A percentile compares a stretch with the other conserved stretches of the same genome.
Evolutionary conservation across 2,888 invertebrate species (phyloP).

Genomic region (Plebejus anna): DNA sequence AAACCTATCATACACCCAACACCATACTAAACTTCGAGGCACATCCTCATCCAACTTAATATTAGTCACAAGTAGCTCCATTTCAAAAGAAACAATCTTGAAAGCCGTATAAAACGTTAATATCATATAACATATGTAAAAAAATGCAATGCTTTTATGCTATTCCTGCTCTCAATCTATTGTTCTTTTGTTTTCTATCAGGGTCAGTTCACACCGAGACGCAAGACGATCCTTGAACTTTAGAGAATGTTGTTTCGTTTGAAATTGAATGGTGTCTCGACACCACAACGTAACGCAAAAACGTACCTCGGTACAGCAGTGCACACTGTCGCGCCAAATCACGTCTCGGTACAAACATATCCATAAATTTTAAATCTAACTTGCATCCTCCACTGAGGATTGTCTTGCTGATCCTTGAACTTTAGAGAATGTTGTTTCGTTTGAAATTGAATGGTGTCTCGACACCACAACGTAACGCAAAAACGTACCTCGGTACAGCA

Average conservation of each 20-base stretch:
- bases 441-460: too few species aligned
- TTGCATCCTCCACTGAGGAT: too few species aligned
- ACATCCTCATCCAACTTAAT: neutral
- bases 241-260: neutral
- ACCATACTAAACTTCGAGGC: neutral
- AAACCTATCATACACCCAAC: neutral
- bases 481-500: too few species aligned
- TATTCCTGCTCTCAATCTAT: constrained; percentile 8
- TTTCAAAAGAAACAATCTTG: constrained; percentile 9
- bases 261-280: too few species aligned
- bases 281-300: too few species aligned
- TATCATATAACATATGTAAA: constrained; percentile 1
- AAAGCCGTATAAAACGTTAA: neutral
- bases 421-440: neutral
- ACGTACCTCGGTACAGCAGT: too few species aligned
- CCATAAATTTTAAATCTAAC: too few species aligned
- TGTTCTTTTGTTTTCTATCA: neutral
- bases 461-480: too few species aligned
- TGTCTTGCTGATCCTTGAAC: too few species aligned
- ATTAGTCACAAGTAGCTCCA: neutral
- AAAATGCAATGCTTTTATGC: neutral
- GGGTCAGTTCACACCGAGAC: neutral
- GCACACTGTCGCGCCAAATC: too few species aligned
- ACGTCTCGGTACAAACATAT: too few species aligned
- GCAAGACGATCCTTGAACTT: neutral